These are phyloP conservation scores for Balaeniceps rex DNA, from an alignment of 2,113 vertebrate genomes.

Conservation along the genomic window DNA sequence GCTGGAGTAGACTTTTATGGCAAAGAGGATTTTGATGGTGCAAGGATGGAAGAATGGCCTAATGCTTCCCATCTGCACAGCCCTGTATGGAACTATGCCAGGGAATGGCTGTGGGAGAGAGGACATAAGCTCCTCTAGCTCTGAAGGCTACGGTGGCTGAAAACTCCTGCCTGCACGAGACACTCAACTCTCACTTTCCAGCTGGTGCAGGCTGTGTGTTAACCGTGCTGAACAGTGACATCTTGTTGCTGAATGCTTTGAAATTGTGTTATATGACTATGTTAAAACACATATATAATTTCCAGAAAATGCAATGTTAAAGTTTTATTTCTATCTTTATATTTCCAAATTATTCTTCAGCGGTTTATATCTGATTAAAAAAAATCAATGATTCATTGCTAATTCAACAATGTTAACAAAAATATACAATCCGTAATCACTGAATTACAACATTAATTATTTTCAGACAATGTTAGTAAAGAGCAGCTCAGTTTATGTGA, in stretches of 20 bases:
- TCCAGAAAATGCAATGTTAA: not conserved
- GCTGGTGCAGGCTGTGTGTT: not conserved
- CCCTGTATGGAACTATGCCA: not conserved
- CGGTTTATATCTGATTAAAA: not conserved
- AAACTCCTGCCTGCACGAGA: not conserved
- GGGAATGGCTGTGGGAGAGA: not conserved
- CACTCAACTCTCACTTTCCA: not conserved
- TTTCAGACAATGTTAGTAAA: constrained; percentile 25
- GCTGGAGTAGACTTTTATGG: not conserved
- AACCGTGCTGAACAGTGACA: not conserved
- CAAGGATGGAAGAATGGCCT: not conserved
- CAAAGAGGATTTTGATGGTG: not conserved
- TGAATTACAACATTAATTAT: not conserved
- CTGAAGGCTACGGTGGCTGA: not conserved
- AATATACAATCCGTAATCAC: not conserved
- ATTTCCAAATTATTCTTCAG: not conserved
- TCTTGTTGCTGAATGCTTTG: not conserved
- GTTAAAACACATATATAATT: not conserved
- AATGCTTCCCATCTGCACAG: not conserved
- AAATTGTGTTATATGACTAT: not conserved
- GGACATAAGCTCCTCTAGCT: not conserved
- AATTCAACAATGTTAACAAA: not conserved
- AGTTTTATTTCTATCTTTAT: not conserved
- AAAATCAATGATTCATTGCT: not conserved
- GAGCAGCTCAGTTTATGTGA: not conserved